These are phyloP conservation scores for Temnothorax nylanderi DNA, from an alignment of 1,140 invertebrate species.

Conservation along the genomic window DNA sequence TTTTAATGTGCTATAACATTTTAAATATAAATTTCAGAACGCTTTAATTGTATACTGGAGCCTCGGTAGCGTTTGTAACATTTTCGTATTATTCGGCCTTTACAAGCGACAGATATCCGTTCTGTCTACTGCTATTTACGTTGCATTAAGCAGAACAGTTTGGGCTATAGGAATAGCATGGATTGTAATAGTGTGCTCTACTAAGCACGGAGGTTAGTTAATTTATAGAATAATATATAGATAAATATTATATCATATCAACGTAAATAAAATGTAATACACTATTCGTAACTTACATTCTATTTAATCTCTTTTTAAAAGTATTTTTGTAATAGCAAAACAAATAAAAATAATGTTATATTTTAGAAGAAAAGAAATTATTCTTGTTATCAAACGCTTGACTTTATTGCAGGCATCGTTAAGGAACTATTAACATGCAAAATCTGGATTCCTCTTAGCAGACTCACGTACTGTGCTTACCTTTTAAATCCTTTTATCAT, in stretches of 20 bases:
- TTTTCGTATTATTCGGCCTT: slow-evolving; percentile 83
- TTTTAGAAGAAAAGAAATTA: slow-evolving; percentile 38
- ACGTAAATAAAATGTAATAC: neutral
- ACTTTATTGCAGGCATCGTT: slow-evolving; percentile 79
- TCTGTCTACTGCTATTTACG: slow-evolving; percentile 80
- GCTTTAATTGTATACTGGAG: slow-evolving; percentile 78
- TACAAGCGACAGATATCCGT: slow-evolving; percentile 80
- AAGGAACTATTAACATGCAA: slow-evolving; percentile 83
- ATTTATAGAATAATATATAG: slow-evolving; percentile 20
- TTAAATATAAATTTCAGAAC: slow-evolving; percentile 75
- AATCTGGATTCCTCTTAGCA: slow-evolving; percentile 84
- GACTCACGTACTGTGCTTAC: slow-evolving; percentile 85
- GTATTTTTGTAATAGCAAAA: neutral
- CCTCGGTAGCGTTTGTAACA: slow-evolving; percentile 80
- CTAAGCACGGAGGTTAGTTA: slow-evolving; percentile 64
- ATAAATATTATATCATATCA: neutral
- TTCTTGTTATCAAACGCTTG: neutral
- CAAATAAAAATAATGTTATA: neutral
- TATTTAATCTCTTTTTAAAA: neutral
- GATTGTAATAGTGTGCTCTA: slow-evolving; percentile 85
- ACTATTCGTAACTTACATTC: neutral
- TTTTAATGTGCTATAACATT: slow-evolving; percentile 12
- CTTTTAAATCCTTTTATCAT: slow-evolving; percentile 85
- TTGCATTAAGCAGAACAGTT: slow-evolving; percentile 81
- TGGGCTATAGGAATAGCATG: slow-evolving; percentile 86